Base-by-base conservation (phyloP, 2,113 vertebrate species). In the Cinclus mexicanus region DNA sequence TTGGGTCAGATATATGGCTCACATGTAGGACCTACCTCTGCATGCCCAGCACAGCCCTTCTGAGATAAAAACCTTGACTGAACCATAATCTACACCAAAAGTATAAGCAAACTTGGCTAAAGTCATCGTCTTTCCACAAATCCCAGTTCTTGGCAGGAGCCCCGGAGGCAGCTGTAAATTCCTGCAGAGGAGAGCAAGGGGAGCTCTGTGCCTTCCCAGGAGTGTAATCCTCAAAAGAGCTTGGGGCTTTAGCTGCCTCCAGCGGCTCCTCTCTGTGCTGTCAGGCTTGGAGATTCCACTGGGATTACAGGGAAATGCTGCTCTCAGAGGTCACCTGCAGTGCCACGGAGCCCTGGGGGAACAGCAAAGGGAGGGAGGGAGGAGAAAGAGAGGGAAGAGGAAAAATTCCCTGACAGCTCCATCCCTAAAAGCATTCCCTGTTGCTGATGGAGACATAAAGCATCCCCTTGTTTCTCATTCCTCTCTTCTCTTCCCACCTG, bases 261-360 rank as follows among this genome's bases (percentile, higher is more conserved):
- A 91, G 93, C 6, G 0, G 44, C 6, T 79, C 33, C 67, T 77
- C 23, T 9, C 61, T 0, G 0, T 1, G 59, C 59, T 53, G 74
- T 12, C 59, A 33, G 72, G 26, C 35, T 78, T 2, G 7, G 47
- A 61, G n/a, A n/a, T 44, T 39, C 76, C 22, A 0, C 26, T 3
- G 75, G 55, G 44, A 39, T 64, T n/a, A 42, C 70, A 35, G 71
- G 67, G 18, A 86, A 60, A 47, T 17, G 79, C 52, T n/a, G 63
- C 37, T 39, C 63, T 18, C 76, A 28, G 10, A 59, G 86, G 88
- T 68, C 50, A 24, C 9, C 4, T 8, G 83, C 78, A 37, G 47
- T 22, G 35, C 77, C 49, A 55, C 57, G 41, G 44, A 83, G 87
- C 83, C 74, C 50, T 4, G 15, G n/a, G 67, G 53, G 60, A 55